Evolutionary conservation across 2,888 invertebrate genomes (phyloP), one percentile per base, ranked within the genome.

Genomic region (Seira musarum): DNA sequence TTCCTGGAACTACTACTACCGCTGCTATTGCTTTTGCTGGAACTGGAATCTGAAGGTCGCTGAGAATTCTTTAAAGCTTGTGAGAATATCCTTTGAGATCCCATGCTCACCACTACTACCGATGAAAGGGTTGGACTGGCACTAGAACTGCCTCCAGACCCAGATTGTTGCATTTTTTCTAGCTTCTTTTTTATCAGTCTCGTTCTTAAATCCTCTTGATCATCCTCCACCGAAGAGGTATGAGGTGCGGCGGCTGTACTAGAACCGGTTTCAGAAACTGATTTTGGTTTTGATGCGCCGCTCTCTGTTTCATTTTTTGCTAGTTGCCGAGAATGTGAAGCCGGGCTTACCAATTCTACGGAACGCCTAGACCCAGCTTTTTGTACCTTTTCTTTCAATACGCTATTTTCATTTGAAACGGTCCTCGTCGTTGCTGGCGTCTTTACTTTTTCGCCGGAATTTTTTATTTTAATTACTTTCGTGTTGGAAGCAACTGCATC

Each of bases 111-210:
- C 21, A 71, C 77, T 1, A 77, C 77, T n/a, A 77, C 77, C 3
- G 77, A 70, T 2, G 77, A 77, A 35, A 57, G 73, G 25, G 53
- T 17, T 22, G 25, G 60, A 24, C 40, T 72, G 24, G 57, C 57
- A 15, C 22, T 74, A 10, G 71, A 40, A 30, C 66, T 30, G 25
- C 30, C 30, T 21, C 69, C 69, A 1, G 19, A 53, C 1, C 76
- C 61, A 13, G 25, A 30, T 19, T 78, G 70, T 67, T 78, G 69
- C 57, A 78, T 21, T 57, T 78, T 78, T 66, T 78, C 71, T 66
- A 78, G 46, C 24, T 78, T 78, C 61, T 78, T 78, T 22, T 78
- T 78, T 24, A 78, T 78, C 71, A 78, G 78, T 78, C 78, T 78
- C 2, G 78, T 70, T 8, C 78, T 53, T 22, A 78, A 61, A 61